Conservation (phyloP, 2,797 vertebrate species). For the Tokudaia tokunoshimensis region DNA sequence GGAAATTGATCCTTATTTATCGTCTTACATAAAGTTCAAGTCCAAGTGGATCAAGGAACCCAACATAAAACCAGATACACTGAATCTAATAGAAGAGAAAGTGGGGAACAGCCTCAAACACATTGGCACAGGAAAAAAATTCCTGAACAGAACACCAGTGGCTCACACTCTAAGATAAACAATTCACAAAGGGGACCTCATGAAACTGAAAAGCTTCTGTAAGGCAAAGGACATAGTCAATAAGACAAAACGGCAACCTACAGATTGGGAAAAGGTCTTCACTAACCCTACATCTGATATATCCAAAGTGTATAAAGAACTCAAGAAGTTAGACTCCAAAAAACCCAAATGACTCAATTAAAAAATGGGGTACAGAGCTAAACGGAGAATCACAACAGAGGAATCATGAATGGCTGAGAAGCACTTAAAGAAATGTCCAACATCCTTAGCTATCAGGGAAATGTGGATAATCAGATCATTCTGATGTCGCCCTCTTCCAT, state of each 20-base stretch:
- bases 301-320: neutral
- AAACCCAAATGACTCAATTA: neutral
- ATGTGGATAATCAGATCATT: constrained; percentile 42
- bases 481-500: neutral
- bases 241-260: neutral
- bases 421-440: neutral
- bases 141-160: neutral
- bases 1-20: neutral
- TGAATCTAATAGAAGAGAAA: neutral
- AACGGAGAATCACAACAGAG: neutral
- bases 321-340: neutral
- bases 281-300: neutral
- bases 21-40: neutral
- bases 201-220: neutral
- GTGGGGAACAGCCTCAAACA: neutral
- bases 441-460: neutral
- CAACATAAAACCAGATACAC: neutral
- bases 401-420: neutral
- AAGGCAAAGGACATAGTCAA: neutral
- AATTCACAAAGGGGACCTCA: neutral
- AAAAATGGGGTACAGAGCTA: neutral
- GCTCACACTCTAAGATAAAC: neutral
- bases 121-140: neutral
- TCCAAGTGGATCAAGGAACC: neutral
- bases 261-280: neutral